Conservation (phyloP, 1,140 invertebrate genomes). For the Camponotus vicinus region DNA sequence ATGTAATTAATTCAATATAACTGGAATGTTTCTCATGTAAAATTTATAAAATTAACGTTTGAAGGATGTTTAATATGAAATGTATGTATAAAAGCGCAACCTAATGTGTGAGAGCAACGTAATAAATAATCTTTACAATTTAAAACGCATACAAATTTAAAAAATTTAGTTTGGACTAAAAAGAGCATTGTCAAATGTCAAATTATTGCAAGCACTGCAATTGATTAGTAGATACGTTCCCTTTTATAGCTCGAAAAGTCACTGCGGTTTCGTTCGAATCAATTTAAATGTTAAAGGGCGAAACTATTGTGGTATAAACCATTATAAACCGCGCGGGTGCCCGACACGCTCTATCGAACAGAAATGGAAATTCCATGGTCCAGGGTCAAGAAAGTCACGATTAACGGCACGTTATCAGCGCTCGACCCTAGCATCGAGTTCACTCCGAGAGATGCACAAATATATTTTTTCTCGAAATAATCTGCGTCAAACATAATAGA, state of each 20-base stretch:
- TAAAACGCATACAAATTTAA: not conserved
- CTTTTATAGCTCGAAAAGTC: slow-evolving; percentile 30
- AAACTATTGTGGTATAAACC: slow-evolving; percentile 33
- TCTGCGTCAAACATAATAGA: slow-evolving; percentile 62
- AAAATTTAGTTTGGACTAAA: not conserved
- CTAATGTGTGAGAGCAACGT: too few species aligned
- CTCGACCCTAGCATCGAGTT: slow-evolving; percentile 79
- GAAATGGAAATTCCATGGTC: slow-evolving; percentile 80
- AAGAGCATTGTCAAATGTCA: slow-evolving; percentile 30
- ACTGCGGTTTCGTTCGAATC: not conserved
- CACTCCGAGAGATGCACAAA: slow-evolving; percentile 75
- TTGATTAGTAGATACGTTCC: slow-evolving; percentile 28
- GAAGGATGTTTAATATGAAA: slow-evolving; percentile 1
- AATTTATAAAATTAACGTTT: not conserved
- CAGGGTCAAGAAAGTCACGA: slow-evolving; percentile 80
- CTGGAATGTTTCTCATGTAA: not conserved
- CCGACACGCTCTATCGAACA: slow-evolving; percentile 56
- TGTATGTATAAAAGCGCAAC: not conserved
- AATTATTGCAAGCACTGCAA: slow-evolving; percentile 39
- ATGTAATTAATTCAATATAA: not conserved
- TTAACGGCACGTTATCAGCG: slow-evolving; percentile 81
- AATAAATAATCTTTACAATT: not conserved
- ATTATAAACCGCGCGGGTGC: slow-evolving; percentile 27
- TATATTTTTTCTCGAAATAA: slow-evolving; percentile 75
- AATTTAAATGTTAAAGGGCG: slow-evolving; percentile 52